Conservation (phyloP, 2,113 vertebrate species). For the Chaetura pelagica region DNA sequence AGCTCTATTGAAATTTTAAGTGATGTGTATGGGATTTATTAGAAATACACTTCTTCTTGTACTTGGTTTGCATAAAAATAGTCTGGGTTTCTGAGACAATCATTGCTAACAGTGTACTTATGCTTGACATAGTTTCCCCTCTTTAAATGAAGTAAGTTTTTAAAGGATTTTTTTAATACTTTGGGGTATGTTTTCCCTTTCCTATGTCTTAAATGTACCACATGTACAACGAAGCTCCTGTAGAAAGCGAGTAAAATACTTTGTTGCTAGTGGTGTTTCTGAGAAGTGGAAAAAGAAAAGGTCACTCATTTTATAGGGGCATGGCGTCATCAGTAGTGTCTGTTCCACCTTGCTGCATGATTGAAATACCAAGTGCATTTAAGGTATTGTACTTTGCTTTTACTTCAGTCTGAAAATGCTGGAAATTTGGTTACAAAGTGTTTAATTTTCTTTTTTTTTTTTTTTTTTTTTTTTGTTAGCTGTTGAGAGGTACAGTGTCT, state of each 20-base stretch:
- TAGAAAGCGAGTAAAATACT: neutral
- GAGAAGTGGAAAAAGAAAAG: neutral
- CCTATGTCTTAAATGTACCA: neutral
- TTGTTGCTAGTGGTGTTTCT: neutral
- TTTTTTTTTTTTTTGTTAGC: neutral
- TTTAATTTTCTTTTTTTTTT: neutral
- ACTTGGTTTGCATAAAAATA: neutral
- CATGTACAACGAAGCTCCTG: neutral
- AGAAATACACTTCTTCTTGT: neutral
- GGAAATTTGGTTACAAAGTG: neutral
- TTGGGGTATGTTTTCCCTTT: neutral
- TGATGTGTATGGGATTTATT: neutral
- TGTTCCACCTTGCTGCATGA: neutral
- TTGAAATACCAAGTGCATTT: neutral
- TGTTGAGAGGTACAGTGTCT: neutral
- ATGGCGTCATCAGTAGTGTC: neutral
- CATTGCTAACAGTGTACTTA: neutral
- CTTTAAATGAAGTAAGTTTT: neutral
- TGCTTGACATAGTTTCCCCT: neutral
- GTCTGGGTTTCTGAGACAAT: neutral
- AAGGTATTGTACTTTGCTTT: neutral
- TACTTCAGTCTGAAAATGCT: neutral
- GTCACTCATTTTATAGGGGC: neutral
- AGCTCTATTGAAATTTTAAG: neutral
- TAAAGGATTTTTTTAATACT: neutral